Percentiles rank a stretch among this genome's conserved stretches.
phyloP scores from a whole-genome alignment of 2,797 vertebrate species.

The Hydrocynus forskahlii region DNA sequence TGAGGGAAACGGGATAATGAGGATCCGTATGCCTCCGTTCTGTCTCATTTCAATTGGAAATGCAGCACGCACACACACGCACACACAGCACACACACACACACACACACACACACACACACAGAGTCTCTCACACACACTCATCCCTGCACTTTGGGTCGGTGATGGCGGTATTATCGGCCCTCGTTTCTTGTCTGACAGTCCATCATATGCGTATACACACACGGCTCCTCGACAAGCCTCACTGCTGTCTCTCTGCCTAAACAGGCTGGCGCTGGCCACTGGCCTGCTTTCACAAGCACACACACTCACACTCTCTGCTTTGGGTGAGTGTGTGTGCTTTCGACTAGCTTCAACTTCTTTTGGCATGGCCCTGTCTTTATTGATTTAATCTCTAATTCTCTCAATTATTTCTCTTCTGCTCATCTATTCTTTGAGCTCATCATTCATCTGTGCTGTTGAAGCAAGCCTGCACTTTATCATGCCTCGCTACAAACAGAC shows the following conservation, averaged over 20 bases:
- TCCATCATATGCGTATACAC: conserved; percentile 69
- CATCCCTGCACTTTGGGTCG: conserved; percentile 72
- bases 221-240: conserved; percentile 40
- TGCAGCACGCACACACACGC: conserved; percentile 65
- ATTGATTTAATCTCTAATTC: conserved; percentile 24
- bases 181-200: conserved; percentile 70
- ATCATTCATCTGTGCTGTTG: neutral
- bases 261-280: conserved; percentile 22
- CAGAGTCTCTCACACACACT: conserved; percentile 35
- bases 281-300: conserved; percentile 28
- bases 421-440: conserved; percentile 15
- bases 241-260: conserved; percentile 46
- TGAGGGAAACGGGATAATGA: conserved; percentile 79
- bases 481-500: neutral
- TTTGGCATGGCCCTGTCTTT: neutral
- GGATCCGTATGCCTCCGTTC: conserved; percentile 73
- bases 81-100: conserved; percentile 17
- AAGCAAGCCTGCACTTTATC: neutral
- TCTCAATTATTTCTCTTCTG: conserved; percentile 18
- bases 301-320: neutral
- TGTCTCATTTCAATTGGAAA: conserved; percentile 83
- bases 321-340: neutral
- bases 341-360: neutral
- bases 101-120: conserved; percentile 45
- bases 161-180: conserved; percentile 79